Evolutionary conservation across 2,797 vertebrate species (phyloP).

Genomic region (Cephalopachus bancanus): DNA sequence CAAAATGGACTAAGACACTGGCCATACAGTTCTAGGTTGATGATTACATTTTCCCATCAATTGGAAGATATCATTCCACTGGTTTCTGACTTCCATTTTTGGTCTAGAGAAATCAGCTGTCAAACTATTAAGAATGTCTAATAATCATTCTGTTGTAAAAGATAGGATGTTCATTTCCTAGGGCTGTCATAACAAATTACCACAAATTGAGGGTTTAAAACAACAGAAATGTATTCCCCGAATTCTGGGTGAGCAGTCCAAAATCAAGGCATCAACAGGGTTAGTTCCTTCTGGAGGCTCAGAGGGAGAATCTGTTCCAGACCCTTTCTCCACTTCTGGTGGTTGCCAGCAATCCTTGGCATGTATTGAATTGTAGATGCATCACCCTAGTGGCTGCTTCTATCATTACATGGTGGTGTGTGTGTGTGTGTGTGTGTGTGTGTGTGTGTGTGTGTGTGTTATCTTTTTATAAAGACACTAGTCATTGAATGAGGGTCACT

Average conservation of each 20-base stretch:
- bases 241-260: neutral
- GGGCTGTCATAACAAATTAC: too few species aligned
- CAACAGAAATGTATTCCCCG: neutral
- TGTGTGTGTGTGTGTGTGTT: too few species aligned
- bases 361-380: neutral
- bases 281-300: neutral
- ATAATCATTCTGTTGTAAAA: neutral
- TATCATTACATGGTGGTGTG: neutral
- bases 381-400: neutral
- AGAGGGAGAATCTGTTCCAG: too few species aligned
- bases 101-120: neutral
- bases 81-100: neutral
- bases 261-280: neutral
- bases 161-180: neutral
- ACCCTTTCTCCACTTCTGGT: too few species aligned
- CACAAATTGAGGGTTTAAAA: neutral
- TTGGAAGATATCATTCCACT: neutral
- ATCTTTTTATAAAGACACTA: too few species aligned
- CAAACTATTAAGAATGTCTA: neutral
- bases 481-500: neutral
- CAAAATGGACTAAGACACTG: too few species aligned
- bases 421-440: too few species aligned
- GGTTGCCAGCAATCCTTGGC: too few species aligned
- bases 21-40: neutral
- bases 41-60: neutral